These are phyloP conservation scores for Marasmarcha lunaedactyla DNA, from an alignment of 2,888 invertebrate genomes.

Conservation along the genomic window DNA sequence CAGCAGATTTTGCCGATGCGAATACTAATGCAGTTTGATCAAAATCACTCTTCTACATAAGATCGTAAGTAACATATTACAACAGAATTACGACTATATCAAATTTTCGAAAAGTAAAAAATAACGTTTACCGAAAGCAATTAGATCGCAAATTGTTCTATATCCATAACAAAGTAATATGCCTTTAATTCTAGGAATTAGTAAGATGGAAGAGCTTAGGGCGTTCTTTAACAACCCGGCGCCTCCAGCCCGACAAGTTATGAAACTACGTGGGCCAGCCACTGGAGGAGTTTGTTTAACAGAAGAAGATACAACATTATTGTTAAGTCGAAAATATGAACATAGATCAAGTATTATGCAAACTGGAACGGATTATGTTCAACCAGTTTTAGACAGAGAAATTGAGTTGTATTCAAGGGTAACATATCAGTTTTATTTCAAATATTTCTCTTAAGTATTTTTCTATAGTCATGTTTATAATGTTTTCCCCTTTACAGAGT, in stretches of 20 bases:
- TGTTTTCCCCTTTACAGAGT: not conserved
- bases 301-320: slow-evolving; percentile 30
- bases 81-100: too few species aligned
- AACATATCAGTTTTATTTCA: not conserved
- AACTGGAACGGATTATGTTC: slow-evolving; percentile 42
- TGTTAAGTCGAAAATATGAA: slow-evolving; percentile 35
- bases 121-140: too few species aligned
- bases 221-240: slow-evolving; percentile 42
- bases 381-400: slow-evolving; percentile 39
- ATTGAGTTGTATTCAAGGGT: slow-evolving; percentile 28
- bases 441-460: not conserved
- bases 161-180: too few species aligned
- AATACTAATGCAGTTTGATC: too few species aligned
- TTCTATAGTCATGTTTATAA: not conserved
- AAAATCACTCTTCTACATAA: too few species aligned
- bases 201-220: slow-evolving; percentile 50
- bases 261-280: slow-evolving; percentile 37
- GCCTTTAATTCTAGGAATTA: too few species aligned
- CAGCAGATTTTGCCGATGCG: too few species aligned
- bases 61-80: too few species aligned
- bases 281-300: slow-evolving; percentile 44
- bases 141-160: too few species aligned
- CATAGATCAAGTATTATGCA: slow-evolving; percentile 37
- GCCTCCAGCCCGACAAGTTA: slow-evolving; percentile 31
- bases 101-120: too few species aligned